Conservation (phyloP, 2,113 vertebrate species). For the Pteropus alecto region DNA sequence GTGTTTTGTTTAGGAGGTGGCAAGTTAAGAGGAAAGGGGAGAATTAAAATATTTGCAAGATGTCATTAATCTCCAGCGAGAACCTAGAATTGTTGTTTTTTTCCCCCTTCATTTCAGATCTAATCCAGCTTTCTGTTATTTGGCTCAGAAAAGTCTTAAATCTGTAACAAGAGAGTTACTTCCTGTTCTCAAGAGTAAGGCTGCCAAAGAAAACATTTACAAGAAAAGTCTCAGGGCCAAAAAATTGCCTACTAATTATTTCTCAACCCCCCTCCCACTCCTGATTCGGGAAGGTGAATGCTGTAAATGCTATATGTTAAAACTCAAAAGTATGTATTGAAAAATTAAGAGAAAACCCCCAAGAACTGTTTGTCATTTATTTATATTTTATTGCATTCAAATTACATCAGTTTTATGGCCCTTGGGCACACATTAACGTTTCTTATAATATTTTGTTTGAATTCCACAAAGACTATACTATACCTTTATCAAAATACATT, state of each 20-base stretch:
- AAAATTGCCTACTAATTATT: slow-evolving; percentile 75
- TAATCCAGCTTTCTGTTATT: slow-evolving; percentile 78
- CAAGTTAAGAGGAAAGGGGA: slow-evolving; percentile 68
- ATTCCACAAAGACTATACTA: slow-evolving; percentile 70
- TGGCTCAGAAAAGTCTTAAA: slow-evolving; percentile 80
- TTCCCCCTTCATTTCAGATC: slow-evolving; percentile 67
- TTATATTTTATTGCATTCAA: slow-evolving; percentile 73
- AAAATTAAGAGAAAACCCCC: slow-evolving; percentile 76
- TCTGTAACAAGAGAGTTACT: slow-evolving; percentile 81
- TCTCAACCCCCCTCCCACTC: slow-evolving; percentile 52
- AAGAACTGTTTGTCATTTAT: slow-evolving; percentile 69
- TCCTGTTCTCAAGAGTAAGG: slow-evolving; percentile 80
- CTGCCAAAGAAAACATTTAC: slow-evolving; percentile 83
- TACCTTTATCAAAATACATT: slow-evolving; percentile 40
- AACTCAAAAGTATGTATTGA: slow-evolving; percentile 76
- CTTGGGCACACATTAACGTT: slow-evolving; percentile 69
- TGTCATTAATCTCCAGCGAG: slow-evolving; percentile 77
- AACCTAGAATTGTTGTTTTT: slow-evolving; percentile 52
- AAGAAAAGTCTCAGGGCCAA: slow-evolving; percentile 76
- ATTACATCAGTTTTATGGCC: slow-evolving; percentile 71
- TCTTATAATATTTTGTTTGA: slow-evolving; percentile 61
- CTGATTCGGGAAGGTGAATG: slow-evolving; percentile 71
- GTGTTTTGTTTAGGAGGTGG: slow-evolving; percentile 65
- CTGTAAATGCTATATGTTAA: slow-evolving; percentile 73
- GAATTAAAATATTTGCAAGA: slow-evolving; percentile 68